A percentile compares a stretch with the other conserved stretches of the same genome.
These are phyloP conservation scores for Eucriotettix oculatus DNA, from an alignment of 2,888 invertebrate species.

Conservation along the genomic window DNA sequence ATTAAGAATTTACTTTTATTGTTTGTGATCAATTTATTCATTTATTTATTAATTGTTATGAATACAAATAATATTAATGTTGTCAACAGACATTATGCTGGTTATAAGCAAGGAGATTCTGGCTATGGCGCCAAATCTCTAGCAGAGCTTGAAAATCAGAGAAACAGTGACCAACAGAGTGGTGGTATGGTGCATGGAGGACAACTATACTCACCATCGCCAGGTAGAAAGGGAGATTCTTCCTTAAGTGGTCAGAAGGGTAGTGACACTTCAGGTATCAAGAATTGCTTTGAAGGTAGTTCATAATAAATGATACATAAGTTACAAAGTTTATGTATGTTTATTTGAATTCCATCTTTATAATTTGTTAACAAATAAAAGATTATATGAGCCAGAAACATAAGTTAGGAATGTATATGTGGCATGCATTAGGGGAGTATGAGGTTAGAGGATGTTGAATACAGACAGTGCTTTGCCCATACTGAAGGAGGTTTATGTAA, in stretches of 20 bases:
- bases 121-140: constrained; percentile 17
- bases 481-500: no score
- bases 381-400: no score
- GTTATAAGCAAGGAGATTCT: constrained; percentile 17
- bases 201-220: constrained; percentile 20
- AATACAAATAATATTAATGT: neutral
- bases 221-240: constrained; percentile 19
- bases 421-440: no score
- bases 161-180: constrained; percentile 16
- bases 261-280: constrained; percentile 18
- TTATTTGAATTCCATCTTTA: no score
- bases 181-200: constrained; percentile 11
- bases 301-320: no score
- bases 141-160: constrained; percentile 20
- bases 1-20: neutral
- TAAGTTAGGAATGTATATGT: no score
- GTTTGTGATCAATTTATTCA: neutral
- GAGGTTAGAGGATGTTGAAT: no score
- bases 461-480: no score
- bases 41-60: neutral
- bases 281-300: no score
- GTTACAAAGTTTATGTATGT: no score
- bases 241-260: constrained; percentile 19
- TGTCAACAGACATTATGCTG: constrained; percentile 14
- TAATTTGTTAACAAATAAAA: no score